phyloP scores from a whole-genome alignment of 2,797 vertebrate species.

The Platyrinchus mystaceus region DNA sequence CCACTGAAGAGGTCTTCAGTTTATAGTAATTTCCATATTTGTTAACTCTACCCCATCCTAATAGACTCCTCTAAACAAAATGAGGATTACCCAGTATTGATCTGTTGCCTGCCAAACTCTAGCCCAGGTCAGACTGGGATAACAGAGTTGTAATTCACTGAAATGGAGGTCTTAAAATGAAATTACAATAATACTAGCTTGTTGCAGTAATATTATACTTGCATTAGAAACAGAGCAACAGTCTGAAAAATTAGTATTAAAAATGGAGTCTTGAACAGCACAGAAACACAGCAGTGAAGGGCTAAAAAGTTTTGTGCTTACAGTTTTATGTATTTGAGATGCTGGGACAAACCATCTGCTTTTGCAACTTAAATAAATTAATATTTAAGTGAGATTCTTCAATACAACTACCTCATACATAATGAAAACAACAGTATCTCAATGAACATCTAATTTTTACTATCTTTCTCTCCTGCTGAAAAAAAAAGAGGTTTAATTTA shows the following conservation, averaged over 20 bases:
- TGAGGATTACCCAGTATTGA: background rate
- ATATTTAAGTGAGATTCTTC: background rate
- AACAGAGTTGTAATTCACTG: background rate
- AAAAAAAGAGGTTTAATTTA: background rate
- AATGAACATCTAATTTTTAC: background rate
- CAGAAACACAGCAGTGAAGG: background rate
- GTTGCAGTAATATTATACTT: background rate
- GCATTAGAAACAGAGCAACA: background rate
- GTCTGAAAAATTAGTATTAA: background rate
- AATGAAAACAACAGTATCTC: background rate
- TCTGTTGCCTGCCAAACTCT: background rate
- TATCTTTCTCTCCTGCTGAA: background rate
- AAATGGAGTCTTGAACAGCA: background rate
- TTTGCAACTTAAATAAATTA: background rate
- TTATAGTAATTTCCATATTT: background rate
- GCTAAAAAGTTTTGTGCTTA: background rate
- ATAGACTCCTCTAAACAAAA: background rate
- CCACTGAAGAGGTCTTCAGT: background rate
- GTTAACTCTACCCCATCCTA: background rate
- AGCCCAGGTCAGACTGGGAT: background rate
- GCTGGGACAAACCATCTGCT: background rate
- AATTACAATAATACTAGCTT: background rate
- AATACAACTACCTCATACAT: background rate
- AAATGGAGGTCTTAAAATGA: background rate
- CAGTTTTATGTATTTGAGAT: background rate